Conservation (phyloP, 2,113 vertebrate species). For the Mus spicilegus region DNA sequence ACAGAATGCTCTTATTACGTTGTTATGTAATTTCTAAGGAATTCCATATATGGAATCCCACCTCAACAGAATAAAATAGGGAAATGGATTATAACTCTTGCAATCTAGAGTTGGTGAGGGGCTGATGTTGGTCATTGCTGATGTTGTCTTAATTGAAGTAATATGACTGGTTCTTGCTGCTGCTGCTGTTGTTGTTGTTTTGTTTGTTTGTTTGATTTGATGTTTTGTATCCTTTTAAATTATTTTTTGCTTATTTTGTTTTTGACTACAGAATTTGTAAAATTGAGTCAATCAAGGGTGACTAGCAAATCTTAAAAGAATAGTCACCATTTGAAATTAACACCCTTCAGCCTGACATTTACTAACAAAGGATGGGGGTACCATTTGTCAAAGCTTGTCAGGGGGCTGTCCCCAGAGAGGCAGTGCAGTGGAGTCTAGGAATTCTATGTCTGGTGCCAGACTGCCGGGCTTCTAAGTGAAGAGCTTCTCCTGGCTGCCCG, state of each 20-base stretch:
- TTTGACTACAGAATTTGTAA: slow-evolving; percentile 36
- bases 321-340: slow-evolving; percentile 62
- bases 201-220: background rate
- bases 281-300: background rate
- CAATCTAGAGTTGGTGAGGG: background rate
- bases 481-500: background rate
- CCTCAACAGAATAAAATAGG: background rate
- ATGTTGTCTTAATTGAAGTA: slow-evolving; percentile 36
- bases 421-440: background rate
- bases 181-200: background rate
- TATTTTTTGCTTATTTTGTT: slow-evolving; percentile 7
- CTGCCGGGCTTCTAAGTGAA: slow-evolving; percentile 45
- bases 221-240: background rate
- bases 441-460: slow-evolving; percentile 63
- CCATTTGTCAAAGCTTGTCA: slow-evolving; percentile 63
- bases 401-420: slow-evolving; percentile 43
- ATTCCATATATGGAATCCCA: background rate
- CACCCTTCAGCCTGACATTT: slow-evolving; percentile 43
- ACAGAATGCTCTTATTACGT: background rate
- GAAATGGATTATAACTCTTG: background rate
- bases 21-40: background rate
- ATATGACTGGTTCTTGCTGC: background rate
- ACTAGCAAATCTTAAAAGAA: slow-evolving; percentile 47
- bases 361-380: slow-evolving; percentile 41
- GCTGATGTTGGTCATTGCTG: background rate